These are phyloP conservation scores for Ceratina japonica DNA, from an alignment of 1,140 invertebrate genomes.

Conservation along the genomic window DNA sequence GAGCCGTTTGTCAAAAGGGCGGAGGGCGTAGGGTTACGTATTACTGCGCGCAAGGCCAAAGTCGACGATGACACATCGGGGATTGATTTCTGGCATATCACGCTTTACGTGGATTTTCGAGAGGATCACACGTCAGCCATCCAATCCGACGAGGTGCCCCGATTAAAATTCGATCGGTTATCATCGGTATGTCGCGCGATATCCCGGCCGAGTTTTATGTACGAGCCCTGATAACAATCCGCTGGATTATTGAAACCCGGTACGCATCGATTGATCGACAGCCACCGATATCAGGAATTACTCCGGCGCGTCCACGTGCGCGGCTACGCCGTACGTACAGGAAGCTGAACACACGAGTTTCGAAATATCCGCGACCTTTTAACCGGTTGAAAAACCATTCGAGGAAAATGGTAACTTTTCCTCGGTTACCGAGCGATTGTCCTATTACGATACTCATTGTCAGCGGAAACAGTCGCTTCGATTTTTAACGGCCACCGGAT, in stretches of 20 bases:
- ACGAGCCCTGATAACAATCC: conserved; percentile 59
- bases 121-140: conserved; percentile 60
- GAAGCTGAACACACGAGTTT: too few relatives aligned
- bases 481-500: too few relatives aligned
- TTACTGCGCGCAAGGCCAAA: conserved; percentile 36
- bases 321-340: too few relatives aligned
- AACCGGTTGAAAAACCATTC: too few relatives aligned
- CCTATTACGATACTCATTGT: too few relatives aligned
- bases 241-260: conserved; percentile 54
- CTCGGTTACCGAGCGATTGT: too few relatives aligned
- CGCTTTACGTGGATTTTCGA: conserved; percentile 57
- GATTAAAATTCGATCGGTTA: conserved; percentile 68
- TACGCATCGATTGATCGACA: conserved; percentile 50
- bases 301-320: neutral
- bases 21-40: too few relatives aligned
- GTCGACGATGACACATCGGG: conserved; percentile 47
- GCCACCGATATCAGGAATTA: conserved; percentile 57
- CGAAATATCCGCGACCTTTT: too few relatives aligned
- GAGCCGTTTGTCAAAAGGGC: too few relatives aligned
- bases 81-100: conserved; percentile 59
- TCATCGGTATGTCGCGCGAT: conserved; percentile 55
- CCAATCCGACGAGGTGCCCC: conserved; percentile 46
- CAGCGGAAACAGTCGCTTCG: too few relatives aligned
- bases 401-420: too few relatives aligned
- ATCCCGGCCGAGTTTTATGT: conserved; percentile 57